Base-by-base conservation (phyloP, 2,797 vertebrate species). In the Chromobotia macracanthus region DNA sequence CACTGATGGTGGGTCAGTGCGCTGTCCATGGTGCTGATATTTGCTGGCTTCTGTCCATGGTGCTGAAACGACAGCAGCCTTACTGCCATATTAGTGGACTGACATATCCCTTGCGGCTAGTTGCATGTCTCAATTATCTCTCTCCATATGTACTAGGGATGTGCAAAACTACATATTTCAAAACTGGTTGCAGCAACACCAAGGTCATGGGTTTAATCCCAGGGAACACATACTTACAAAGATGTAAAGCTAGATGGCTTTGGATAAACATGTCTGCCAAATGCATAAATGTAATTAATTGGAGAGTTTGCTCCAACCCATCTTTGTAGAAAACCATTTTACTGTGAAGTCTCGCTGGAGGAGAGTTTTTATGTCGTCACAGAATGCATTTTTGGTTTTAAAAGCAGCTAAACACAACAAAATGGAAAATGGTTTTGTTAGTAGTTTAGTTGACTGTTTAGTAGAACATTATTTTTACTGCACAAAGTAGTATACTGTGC, bases 1-100 rank as follows among this genome's bases (percentile, higher is more conserved):
- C 46, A 71, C 46, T 28, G 53, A 69, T 69, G 51, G 63, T 7
- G 63, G 69, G 48, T 61, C 75, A 68, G 51, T 1, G 19, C 19
- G 16, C 77, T 78, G 74, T 80, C 74, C 56, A 15, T 11, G 61
- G 68, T 82, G 21, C 80, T 84, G 80, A 80, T 77, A 55, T 64
- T 25, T 60, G 41, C 35, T 80, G 81, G 67, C 69, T 23, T 44
- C 50, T 28, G 72, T 67, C 61, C 28, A 61, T 55, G 79, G 72
- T 83, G 48, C 79, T 83, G 72, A 81, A 85, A 60, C 61, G 72
- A 70, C 56, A 69, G 75, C 25, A n/a, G 15, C 28, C n/a, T 69
- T 13, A 50, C 9, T 79, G 72, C 60, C 77, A 60, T 53, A 65
- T 38, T 53, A 38, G 18, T 0, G 56, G 3, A 19, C 68, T 68